Evolutionary conservation across 1,140 invertebrate species (phyloP).

Genomic region (Achroia grisella): DNA sequence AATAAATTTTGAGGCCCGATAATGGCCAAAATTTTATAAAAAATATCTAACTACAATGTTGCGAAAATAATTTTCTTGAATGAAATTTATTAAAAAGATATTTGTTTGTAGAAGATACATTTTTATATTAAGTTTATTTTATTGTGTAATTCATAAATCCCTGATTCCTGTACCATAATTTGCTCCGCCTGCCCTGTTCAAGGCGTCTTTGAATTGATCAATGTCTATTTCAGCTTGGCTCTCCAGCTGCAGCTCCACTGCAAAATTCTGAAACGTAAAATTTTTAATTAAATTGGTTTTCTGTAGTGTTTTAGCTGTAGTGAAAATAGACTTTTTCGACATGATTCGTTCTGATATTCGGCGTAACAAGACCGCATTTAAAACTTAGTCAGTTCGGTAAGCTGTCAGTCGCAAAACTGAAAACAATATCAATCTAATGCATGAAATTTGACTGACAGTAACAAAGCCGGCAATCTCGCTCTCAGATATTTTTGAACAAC

Average conservation of each 20-base stretch:
- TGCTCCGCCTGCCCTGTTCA: constrained; percentile 81
- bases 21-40: not conserved
- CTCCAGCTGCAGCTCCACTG: constrained; percentile 82
- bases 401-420: too few relatives aligned
- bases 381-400: too few relatives aligned
- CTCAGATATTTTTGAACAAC: too few relatives aligned
- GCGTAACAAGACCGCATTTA: constrained; percentile 23
- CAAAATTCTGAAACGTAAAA: constrained; percentile 78
- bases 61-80: not conserved
- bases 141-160: constrained; percentile 71
- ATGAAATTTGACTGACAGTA: too few relatives aligned
- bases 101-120: not conserved
- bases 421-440: too few relatives aligned
- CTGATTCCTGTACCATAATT: constrained; percentile 83
- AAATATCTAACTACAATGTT: constrained; percentile 2
- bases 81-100: not conserved
- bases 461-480: too few relatives aligned
- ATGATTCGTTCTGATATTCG: too few relatives aligned
- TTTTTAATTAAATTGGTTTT: too few relatives aligned
- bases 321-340: too few relatives aligned
- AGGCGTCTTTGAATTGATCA: constrained; percentile 78
- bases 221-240: constrained; percentile 79
- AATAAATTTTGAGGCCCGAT: constrained; percentile 2
- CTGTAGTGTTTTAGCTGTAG: too few relatives aligned
- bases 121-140: constrained; percentile 8